phyloP scores from a whole-genome alignment of 2,797 vertebrate species.

The Toxotes lorentzi region DNA sequence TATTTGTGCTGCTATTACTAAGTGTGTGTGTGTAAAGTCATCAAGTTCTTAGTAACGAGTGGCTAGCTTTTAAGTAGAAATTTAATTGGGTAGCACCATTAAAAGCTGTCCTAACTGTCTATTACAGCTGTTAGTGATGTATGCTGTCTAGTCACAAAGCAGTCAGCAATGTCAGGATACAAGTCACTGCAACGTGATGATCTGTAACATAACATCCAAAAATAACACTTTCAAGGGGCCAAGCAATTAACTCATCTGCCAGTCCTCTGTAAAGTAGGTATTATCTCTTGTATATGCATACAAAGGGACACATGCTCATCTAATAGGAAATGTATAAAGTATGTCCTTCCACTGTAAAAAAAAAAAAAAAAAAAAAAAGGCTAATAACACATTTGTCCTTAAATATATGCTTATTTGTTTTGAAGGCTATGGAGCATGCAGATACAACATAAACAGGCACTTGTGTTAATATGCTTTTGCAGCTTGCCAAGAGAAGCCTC shows the following conservation, averaged over 20 bases:
- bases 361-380: neutral
- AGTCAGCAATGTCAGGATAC: neutral
- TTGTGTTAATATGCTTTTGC: slow-evolving; percentile 16
- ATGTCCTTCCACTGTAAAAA: neutral
- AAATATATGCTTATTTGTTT: slow-evolving; percentile 1
- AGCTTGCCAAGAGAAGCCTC: slow-evolving; percentile 21
- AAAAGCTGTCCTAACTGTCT: neutral
- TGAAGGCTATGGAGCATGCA: slow-evolving; percentile 1
- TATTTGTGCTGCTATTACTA: neutral
- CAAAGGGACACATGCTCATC: neutral
- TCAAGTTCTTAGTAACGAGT: neutral
- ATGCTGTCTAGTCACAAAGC: neutral
- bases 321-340: neutral
- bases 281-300: neutral
- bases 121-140: neutral
- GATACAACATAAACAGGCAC: neutral
- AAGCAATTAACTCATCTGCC: neutral
- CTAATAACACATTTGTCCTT: neutral
- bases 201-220: neutral
- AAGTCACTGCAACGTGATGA: neutral
- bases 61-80: neutral
- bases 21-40: neutral
- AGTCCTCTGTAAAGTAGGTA: neutral
- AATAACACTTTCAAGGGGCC: neutral
- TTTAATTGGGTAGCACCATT: neutral